Conservation (phyloP, 2,797 vertebrate species). For the Oreortyx pictus region DNA sequence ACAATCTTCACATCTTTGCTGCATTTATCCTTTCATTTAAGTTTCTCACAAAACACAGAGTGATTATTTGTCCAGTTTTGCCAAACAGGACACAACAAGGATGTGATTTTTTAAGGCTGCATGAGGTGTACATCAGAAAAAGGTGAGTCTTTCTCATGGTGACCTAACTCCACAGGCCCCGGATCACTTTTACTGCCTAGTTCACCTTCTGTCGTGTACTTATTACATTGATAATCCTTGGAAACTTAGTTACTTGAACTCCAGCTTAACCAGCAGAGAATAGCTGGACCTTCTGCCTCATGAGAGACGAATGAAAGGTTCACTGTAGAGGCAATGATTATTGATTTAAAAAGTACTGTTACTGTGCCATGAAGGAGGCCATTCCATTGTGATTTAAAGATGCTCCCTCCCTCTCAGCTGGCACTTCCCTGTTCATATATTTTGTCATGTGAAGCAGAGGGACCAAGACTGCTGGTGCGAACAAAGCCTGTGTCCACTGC, state of each 20-base stretch:
- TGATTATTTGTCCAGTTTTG: background rate
- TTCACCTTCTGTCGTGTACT: background rate
- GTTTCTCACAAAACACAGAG: background rate
- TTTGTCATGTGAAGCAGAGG: fast-evolving
- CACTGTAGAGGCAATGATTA: background rate
- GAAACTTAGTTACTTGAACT: slow-evolving; percentile 3
- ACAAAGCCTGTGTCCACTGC: fast-evolving
- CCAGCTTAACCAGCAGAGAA: background rate
- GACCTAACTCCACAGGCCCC: background rate
- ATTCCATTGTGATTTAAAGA: background rate
- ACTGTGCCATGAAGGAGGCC: background rate
- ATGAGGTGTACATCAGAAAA: background rate
- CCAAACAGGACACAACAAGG: background rate
- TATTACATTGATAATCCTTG: background rate
- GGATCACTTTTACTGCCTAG: background rate
- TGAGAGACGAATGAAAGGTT: background rate
- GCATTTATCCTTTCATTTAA: background rate
- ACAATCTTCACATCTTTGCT: background rate
- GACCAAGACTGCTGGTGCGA: background rate
- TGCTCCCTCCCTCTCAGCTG: background rate
- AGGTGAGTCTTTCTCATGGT: background rate
- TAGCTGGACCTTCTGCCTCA: background rate
- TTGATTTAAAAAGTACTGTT: background rate
- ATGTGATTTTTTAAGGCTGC: background rate
- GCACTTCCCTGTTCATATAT: fast-evolving